Percentiles rank a stretch among this genome's conserved stretches.
Conservation (phyloP, 2,113 vertebrate species). For the Puffinus mauretanicus region DNA sequence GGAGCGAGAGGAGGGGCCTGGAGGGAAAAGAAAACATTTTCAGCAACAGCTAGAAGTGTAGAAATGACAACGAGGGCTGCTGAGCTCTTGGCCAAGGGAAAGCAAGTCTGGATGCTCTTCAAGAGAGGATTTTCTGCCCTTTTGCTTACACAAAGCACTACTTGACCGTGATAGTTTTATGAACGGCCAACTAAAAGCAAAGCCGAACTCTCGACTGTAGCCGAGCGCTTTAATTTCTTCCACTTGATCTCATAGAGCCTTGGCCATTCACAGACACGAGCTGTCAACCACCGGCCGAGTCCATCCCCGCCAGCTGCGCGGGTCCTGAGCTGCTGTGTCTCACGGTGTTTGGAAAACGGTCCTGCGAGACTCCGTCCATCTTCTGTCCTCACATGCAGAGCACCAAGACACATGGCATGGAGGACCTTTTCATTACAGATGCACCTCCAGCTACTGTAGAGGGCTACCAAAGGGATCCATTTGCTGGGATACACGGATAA, state of each 20-base stretch:
- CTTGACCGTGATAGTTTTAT: fast-evolving
- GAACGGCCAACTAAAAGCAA: background rate
- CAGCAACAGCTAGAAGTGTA: background rate
- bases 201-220: background rate
- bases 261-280: background rate
- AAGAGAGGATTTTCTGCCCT: background rate
- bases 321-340: background rate
- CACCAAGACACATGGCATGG: background rate
- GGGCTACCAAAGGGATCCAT: background rate
- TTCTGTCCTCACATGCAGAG: background rate
- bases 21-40: background rate
- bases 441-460: fast-evolving
- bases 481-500: background rate
- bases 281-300: background rate
- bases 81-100: background rate
- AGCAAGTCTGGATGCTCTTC: background rate
- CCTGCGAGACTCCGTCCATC: fast-evolving
- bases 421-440: background rate
- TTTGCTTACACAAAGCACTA: background rate
- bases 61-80: background rate
- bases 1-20: background rate
- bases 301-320: fast-evolving
- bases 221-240: background rate
- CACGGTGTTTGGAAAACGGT: fast-evolving
- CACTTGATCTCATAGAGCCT: background rate